Percentiles rank a stretch among this genome's conserved stretches.
Conservation (phyloP, 1,140 invertebrate species). For the Lutraria rhynchaena region DNA sequence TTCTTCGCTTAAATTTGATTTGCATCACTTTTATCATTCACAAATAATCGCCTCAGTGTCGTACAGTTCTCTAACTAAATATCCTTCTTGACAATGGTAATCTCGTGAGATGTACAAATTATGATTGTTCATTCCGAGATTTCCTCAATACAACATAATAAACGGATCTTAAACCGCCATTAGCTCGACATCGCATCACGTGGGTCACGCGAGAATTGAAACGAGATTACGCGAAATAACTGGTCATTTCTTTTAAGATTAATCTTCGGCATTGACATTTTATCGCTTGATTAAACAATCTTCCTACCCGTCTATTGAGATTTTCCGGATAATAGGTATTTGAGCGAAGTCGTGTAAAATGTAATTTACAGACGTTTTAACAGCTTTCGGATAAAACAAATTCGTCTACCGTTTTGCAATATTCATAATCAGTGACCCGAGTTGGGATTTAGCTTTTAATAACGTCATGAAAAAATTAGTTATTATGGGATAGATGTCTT, state of each 20-base stretch:
- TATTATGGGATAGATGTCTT: too few relatives aligned
- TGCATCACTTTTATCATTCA: not conserved
- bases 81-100: constrained; percentile 14
- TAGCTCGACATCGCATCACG: constrained; percentile 27
- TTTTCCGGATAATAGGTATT: constrained; percentile 21
- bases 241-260: constrained; percentile 58
- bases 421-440: too few relatives aligned
- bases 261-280: constrained; percentile 25
- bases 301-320: constrained; percentile 31
- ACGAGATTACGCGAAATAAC: constrained; percentile 48
- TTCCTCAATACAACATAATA: constrained; percentile 42
- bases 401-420: not conserved
- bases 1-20: constrained; percentile 42
- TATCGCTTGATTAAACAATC: constrained; percentile 40
- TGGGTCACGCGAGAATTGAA: constrained; percentile 55
- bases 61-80: constrained; percentile 25
- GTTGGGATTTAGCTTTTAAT: too few relatives aligned
- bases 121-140: constrained; percentile 35
- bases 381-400: not conserved
- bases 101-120: constrained; percentile 41
- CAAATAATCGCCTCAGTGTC: constrained; percentile 34
- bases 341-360: not conserved
- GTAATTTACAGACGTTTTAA: constrained; percentile 1
- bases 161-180: constrained; percentile 48
- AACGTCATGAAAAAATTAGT: too few relatives aligned